Evolutionary conservation across 37 sponge, comb jelly and placozoan genomes (phyloP).

Genomic region (Spongilla lacustris): DNA sequence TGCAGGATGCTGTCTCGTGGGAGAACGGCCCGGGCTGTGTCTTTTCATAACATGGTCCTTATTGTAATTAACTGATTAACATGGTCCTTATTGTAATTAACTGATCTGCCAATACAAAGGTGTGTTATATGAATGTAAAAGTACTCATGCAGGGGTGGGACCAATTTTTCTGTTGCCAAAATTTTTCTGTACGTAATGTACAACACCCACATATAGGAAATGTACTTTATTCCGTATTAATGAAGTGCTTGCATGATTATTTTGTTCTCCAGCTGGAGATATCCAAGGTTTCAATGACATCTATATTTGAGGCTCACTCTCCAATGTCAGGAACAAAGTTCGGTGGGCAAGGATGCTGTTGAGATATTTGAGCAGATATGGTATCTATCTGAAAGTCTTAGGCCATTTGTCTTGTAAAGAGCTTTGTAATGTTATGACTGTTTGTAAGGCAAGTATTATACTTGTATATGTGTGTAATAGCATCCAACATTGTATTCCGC

Average conservation of each 20-base stretch:
- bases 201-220: background rate
- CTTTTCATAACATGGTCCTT: too few species aligned
- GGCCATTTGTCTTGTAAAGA: conserved; percentile 13
- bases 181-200: too few species aligned
- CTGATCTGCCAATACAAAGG: too few species aligned
- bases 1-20: too few species aligned
- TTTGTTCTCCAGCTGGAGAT: conserved; percentile 35
- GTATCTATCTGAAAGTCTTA: conserved; percentile 24
- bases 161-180: too few species aligned
- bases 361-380: conserved; percentile 10
- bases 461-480: background rate
- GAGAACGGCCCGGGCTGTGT: too few species aligned
- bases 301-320: conserved; percentile 25
- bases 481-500: too few species aligned
- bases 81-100: too few species aligned
- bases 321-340: conserved; percentile 25
- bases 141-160: too few species aligned
- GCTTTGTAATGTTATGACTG: conserved; percentile 2
- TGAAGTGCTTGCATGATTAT: too few species aligned
- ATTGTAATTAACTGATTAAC: too few species aligned
- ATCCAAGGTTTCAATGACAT: conserved; percentile 42
- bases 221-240: background rate
- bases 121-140: too few species aligned
- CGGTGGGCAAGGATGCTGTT: conserved; percentile 5
- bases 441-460: conserved; percentile 16